Evolutionary conservation across 1,140 invertebrate species (phyloP), one percentile per base, ranked within the genome.

Genomic region (Dufourea novaeangliae): DNA sequence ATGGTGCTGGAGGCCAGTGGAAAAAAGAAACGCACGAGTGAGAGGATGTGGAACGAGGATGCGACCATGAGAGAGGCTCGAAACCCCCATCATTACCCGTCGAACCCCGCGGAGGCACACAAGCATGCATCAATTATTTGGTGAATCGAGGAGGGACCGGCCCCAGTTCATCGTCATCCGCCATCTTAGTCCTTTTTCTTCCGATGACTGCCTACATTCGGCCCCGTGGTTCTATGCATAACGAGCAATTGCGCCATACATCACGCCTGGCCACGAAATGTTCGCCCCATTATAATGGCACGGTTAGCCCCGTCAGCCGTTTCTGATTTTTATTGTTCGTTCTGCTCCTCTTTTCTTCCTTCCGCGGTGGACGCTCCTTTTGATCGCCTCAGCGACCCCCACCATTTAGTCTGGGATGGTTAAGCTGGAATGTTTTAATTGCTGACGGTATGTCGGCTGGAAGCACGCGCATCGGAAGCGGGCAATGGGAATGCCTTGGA

Each of bases 41-140:
- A 7, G 46, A 3, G 14, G 41, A 14, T 11, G 41, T n/a, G 12
- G 52, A 63, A 32, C 61, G 39, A 68, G 74, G 62, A 83, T 75
- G 72, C 74, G 74, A 82, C 72, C 46, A 72, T 66, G 76, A 71
- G 79, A n/a, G 62, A 75, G 34, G 82, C 68, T 27, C 22, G 44
- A 61, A 75, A 75, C 83, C 84, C 84, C 85, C 85, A 79, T 87
- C 77, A 87, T 87, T 87, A 87, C 82, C 73, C 78, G 85, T 86
- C 82, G 84, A 85, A 84, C 59, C 82, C 80, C 70, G 79, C 84
- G 81, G 72, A 81, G 78, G 72, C 80, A 75, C 80, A 75, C 61
- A 69, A 78, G 78, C 78, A 80, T 86, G 87, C 87, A 88, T 88
- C 87, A 83, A 88, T 88, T 88, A 88, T 88, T 88, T 85, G 77